Evolutionary conservation across 2,113 vertebrate species (phyloP).

Genomic region (Entelurus aequoreus): DNA sequence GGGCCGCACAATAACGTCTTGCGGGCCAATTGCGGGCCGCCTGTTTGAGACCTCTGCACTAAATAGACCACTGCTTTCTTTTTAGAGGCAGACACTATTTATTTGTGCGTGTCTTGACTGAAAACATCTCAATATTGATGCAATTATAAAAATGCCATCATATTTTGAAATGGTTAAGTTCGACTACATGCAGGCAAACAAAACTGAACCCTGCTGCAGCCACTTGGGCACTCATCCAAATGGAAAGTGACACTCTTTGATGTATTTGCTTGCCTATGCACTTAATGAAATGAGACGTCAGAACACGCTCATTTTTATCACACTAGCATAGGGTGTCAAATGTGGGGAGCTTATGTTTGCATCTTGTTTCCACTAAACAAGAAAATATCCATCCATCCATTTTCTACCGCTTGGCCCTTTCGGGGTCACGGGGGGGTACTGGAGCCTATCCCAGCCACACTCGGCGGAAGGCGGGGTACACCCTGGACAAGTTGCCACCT

Average conservation of each 20-base stretch:
- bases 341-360: neutral
- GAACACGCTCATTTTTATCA: conserved; percentile 24
- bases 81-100: conserved; percentile 20
- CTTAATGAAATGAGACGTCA: conserved; percentile 47
- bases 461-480: too few species aligned
- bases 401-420: too few species aligned
- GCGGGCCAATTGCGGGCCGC: too few species aligned
- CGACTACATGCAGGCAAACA: conserved; percentile 31
- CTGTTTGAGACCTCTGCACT: too few species aligned
- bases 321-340: conserved; percentile 6
- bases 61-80: conserved; percentile 1
- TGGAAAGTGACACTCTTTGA: conserved; percentile 39
- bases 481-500: too few species aligned
- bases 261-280: conserved; percentile 22
- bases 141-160: conserved; percentile 39
- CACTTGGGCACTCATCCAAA: conserved; percentile 40
- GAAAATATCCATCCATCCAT: neutral
- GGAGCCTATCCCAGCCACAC: too few species aligned
- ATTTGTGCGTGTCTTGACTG: conserved; percentile 22
- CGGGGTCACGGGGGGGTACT: too few species aligned
- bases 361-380: conserved; percentile 26
- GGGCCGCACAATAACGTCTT: too few species aligned
- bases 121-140: conserved; percentile 21
- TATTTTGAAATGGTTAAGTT: conserved; percentile 38
- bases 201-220: conserved; percentile 5